Percentiles rank a stretch among this genome's conserved stretches.
Evolutionary conservation across 2,888 invertebrate species (phyloP).

Genomic region (Drosophila mulleri): DNA sequence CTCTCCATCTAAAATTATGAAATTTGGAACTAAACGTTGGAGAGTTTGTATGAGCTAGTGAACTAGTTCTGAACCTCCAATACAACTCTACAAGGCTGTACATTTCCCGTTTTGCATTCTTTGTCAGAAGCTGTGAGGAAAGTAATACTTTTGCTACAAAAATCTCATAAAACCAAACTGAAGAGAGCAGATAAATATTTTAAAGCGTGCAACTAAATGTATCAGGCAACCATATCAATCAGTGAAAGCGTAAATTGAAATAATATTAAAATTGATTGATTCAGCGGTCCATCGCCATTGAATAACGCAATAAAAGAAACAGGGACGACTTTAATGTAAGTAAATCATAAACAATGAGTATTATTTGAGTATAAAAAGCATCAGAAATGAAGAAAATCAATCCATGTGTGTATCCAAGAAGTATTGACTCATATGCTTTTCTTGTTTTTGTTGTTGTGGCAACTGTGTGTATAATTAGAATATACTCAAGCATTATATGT

Average conservation of each 20-base stretch:
- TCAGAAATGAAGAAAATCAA: background rate
- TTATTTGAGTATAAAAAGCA: slow-evolving; percentile 3
- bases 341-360: slow-evolving; percentile 2
- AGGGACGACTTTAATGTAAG: slow-evolving; percentile 31
- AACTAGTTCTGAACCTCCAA: slow-evolving; percentile 8
- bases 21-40: background rate
- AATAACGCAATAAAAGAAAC: slow-evolving; percentile 6
- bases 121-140: slow-evolving; percentile 36
- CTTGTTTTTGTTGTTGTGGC: slow-evolving; percentile 45
- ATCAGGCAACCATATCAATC: background rate
- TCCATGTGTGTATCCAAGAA: slow-evolving; percentile 23
- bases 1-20: too few relatives aligned
- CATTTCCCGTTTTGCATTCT: slow-evolving; percentile 29
- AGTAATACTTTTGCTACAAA: slow-evolving; percentile 16
- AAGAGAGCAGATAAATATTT: background rate
- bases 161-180: background rate
- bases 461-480: slow-evolving; percentile 46
- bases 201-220: slow-evolving; percentile 23
- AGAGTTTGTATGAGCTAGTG: background rate
- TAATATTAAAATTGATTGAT: slow-evolving; percentile 24
- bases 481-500: slow-evolving; percentile 1
- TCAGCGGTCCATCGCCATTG: background rate
- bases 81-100: slow-evolving; percentile 38
- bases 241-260: background rate
- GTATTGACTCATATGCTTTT: background rate